A percentile compares a stretch with the other conserved stretches of the same genome.
These are phyloP conservation scores for Ciconia boyciana DNA, from an alignment of 2,113 vertebrate species.

Conservation along the genomic window DNA sequence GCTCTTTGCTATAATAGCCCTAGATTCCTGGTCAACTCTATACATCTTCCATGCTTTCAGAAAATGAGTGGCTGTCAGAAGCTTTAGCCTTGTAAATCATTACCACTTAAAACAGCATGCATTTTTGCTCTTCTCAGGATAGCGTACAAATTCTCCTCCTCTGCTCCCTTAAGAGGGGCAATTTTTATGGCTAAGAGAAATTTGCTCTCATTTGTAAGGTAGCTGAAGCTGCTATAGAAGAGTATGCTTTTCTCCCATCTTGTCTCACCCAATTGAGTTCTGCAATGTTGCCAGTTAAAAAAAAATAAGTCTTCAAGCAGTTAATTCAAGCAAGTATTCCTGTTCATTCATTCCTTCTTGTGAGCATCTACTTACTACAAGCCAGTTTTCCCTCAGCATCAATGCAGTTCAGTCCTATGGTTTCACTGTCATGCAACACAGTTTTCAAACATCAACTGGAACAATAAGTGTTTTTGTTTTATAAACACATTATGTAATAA, in stretches of 20 bases:
- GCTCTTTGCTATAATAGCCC: background rate
- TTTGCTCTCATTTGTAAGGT: background rate
- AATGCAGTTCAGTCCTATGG: background rate
- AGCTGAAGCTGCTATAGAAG: background rate
- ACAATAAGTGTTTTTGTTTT: background rate
- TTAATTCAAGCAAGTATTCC: background rate
- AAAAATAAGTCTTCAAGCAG: background rate
- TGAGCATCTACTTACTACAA: background rate
- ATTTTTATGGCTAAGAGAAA: background rate
- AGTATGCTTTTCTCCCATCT: background rate
- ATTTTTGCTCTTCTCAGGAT: background rate
- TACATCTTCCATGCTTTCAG: background rate
- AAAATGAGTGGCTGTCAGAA: background rate
- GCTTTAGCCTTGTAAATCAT: background rate
- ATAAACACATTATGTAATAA: background rate
- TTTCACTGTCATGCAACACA: background rate
- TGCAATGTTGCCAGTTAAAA: background rate
- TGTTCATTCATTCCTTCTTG: fast-evolving
- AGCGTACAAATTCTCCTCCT: background rate
- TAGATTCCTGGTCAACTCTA: background rate
- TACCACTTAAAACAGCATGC: background rate
- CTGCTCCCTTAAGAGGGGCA: background rate
- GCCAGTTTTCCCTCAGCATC: background rate
- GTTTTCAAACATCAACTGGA: background rate
- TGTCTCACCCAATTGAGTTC: background rate